Conservation (phyloP, 2,888 invertebrate species). For the Platycheirus albimanus region DNA sequence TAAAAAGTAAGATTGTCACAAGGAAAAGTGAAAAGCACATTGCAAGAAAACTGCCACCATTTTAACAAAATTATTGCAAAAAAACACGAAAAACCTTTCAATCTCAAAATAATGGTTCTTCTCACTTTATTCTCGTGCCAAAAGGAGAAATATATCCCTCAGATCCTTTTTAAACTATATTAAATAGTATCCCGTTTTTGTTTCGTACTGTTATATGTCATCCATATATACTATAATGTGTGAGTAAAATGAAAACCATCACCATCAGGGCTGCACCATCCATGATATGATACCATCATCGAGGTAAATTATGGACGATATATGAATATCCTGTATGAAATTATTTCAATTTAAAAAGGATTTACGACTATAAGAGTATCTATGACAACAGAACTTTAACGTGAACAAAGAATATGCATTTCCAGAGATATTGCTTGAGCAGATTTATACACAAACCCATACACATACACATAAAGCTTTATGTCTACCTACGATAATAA, state of each 20-base stretch:
- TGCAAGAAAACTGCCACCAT: too few relatives aligned
- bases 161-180: constrained; percentile 25
- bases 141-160: background rate
- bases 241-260: constrained; percentile 1
- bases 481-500: constrained; percentile 40
- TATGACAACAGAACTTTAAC: constrained; percentile 27
- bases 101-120: background rate
- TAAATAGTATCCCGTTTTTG: constrained; percentile 13
- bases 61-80: background rate
- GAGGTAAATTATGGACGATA: constrained; percentile 6
- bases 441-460: background rate
- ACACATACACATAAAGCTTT: background rate
- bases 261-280: constrained; percentile 1
- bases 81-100: constrained; percentile 14
- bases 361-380: constrained; percentile 42
- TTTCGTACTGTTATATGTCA: background rate
- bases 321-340: constrained; percentile 38
- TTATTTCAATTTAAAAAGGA: constrained; percentile 64
- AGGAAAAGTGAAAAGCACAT: too few relatives aligned
- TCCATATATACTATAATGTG: background rate
- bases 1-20: too few relatives aligned
- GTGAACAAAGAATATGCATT: constrained; percentile 11
- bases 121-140: background rate
- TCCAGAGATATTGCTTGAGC: constrained; percentile 24
- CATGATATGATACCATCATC: constrained; percentile 19